A percentile compares a stretch with the other conserved stretches of the same genome.
These are phyloP conservation scores for Uloborus plumipes DNA, from an alignment of 2,888 invertebrate species.

Conservation along the genomic window DNA sequence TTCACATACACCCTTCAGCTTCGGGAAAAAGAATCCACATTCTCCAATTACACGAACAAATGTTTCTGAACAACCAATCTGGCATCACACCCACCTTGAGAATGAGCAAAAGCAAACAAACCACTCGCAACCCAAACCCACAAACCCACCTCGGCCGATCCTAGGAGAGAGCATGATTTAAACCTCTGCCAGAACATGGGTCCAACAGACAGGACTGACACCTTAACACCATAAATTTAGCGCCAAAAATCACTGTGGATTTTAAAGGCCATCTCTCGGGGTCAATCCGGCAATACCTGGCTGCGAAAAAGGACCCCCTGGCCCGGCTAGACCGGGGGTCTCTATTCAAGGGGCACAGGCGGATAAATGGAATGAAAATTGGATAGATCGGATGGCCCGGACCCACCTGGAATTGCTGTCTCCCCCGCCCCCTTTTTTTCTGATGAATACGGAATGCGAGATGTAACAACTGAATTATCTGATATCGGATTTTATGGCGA, in stretches of 20 bases:
- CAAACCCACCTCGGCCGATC: background rate
- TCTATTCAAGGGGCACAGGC: conserved; percentile 3
- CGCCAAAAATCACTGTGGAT: conserved; percentile 12
- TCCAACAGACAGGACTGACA: conserved; percentile 8
- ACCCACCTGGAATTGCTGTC: no score
- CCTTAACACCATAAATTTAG: conserved; percentile 17
- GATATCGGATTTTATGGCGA: no score
- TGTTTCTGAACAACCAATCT: background rate
- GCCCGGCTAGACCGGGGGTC: background rate
- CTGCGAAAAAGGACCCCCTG: conserved; percentile 24
- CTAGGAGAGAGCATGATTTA: conserved; percentile 16
- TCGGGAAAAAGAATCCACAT: background rate
- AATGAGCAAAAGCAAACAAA: conserved; percentile 15
- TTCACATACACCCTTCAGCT: background rate
- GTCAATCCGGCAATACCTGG: conserved; percentile 16
- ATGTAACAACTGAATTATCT: no score
- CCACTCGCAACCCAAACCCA: background rate
- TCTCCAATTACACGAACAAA: conserved; percentile 6
- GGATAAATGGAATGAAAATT: conserved; percentile 9
- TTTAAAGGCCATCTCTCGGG: background rate
- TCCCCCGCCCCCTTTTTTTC: no score
- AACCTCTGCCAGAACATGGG: conserved; percentile 6
- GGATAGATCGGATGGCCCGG: background rate
- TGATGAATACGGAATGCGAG: background rate
- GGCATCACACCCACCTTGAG: background rate